Evolutionary conservation across 1,140 invertebrate genomes (phyloP).

Genomic region (Cydia splendana): DNA sequence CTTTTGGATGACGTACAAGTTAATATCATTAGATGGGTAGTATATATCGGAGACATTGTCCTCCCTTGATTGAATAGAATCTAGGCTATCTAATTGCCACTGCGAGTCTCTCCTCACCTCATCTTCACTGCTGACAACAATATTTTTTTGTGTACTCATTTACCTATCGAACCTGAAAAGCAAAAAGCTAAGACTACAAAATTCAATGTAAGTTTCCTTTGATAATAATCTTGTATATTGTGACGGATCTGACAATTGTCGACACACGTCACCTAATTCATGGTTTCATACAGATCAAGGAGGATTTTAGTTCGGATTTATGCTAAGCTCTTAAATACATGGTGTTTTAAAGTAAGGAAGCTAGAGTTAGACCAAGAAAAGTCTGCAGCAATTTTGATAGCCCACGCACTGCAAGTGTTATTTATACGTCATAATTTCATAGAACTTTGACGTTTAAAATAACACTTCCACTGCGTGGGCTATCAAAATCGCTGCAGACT

Average conservation of each 20-base stretch:
- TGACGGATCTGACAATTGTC: too few relatives aligned
- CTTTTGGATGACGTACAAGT: not conserved
- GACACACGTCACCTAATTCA: not conserved
- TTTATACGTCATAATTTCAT: too few relatives aligned
- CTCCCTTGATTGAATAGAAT: not conserved
- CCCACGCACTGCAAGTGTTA: too few relatives aligned
- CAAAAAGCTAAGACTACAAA: not conserved
- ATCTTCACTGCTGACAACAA: not conserved
- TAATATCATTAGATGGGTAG: not conserved
- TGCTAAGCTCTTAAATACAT: too few relatives aligned
- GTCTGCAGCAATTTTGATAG: too few relatives aligned
- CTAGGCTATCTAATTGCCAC: not conserved
- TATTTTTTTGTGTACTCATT: not conserved
- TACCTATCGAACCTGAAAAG: not conserved
- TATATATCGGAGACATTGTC: not conserved
- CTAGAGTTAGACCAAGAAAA: too few relatives aligned
- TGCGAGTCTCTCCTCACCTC: not conserved
- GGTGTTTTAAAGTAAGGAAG: too few relatives aligned
- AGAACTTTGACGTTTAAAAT: too few relatives aligned
- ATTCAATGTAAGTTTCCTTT: not conserved
- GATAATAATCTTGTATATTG: not conserved
- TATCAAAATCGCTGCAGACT: too few relatives aligned
- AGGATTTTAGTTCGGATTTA: too few relatives aligned
- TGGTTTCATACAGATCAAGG: too few relatives aligned
- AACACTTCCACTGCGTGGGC: too few relatives aligned